Evolutionary conservation across 2,888 invertebrate species (phyloP), one percentile per base, ranked within the genome.

Genomic region (Microdon myrmicae): DNA sequence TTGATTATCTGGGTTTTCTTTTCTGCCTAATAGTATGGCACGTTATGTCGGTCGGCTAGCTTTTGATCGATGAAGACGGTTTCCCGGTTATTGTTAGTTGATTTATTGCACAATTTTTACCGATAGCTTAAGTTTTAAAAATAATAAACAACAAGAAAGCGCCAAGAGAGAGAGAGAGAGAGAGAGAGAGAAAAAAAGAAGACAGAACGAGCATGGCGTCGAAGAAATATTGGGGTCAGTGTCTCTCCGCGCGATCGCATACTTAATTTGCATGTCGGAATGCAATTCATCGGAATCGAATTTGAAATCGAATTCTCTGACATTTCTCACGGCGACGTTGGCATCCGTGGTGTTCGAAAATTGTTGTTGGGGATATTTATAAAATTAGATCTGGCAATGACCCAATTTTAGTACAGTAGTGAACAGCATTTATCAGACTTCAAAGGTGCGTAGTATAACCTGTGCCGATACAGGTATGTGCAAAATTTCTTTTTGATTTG

Each of bases 371-470:
- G 41, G n/a, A n/a, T n/a, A n/a, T n/a, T 53, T 43, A 47, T 38
- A 58, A 64, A 64, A 43, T 64, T 64, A 64, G 64, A 64, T 58
- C 64, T 64, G 64, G 64, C 64, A 64, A 64, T 64, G 64, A 64
- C 64, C 64, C 64, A 64, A 64, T 64, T 64, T 20, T 37, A 28
- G 51, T 64, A 53, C n/a, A n/a, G n/a, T n/a, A n/a, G n/a, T n/a
- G n/a, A n/a, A n/a, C n/a, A n/a, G n/a, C n/a, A n/a, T n/a, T n/a
- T n/a, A n/a, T n/a, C n/a, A n/a, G n/a, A n/a, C n/a, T n/a, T n/a
- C n/a, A n/a, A n/a, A n/a, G n/a, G n/a, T n/a, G n/a, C n/a, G n/a
- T n/a, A n/a, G n/a, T n/a, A n/a, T n/a, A n/a, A n/a, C n/a, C n/a
- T n/a, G n/a, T n/a, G n/a, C n/a, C n/a, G n/a, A 34, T 48, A 47